Evolutionary conservation across 1,140 invertebrate genomes (phyloP).

Genomic region (Drosophila lacertosa): DNA sequence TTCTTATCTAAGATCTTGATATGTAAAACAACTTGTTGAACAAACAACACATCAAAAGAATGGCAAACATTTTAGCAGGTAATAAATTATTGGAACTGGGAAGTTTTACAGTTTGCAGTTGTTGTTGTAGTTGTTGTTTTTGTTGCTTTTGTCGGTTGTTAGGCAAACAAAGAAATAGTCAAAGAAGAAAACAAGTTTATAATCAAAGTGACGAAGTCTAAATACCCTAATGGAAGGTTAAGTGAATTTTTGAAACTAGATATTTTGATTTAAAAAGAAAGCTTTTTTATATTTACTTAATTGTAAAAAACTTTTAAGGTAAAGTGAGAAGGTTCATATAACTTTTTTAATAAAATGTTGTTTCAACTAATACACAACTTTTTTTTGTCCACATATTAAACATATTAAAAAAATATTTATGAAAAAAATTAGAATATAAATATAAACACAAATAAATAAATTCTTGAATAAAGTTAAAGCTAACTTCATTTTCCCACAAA

Average conservation of each 20-base stretch:
- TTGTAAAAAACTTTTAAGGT: no score
- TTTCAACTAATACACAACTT: no score
- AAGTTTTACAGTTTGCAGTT: conserved; percentile 51
- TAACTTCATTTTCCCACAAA: no score
- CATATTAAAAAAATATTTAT: no score
- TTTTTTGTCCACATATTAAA: no score
- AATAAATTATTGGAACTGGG: conserved; percentile 56
- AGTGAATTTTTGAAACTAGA: conserved; percentile 12
- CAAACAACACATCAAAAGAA: conserved; percentile 1
- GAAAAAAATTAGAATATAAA: no score
- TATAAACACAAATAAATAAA: no score
- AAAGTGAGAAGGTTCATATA: no score
- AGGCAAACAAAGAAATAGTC: conserved; percentile 19
- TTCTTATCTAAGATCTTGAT: background rate
- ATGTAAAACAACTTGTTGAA: background rate
- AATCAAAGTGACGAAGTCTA: background rate
- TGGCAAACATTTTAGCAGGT: conserved; percentile 37
- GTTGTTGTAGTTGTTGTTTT: conserved; percentile 20
- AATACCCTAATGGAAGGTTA: conserved; percentile 10
- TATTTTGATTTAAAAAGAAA: no score
- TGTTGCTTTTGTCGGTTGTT: conserved; percentile 52
- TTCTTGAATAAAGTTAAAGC: no score
- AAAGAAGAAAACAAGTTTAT: background rate
- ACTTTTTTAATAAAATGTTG: no score
- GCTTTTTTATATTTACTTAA: no score